Base-by-base conservation (phyloP, 2,797 vertebrate genomes). In the Neosilurus mollespiculum region DNA sequence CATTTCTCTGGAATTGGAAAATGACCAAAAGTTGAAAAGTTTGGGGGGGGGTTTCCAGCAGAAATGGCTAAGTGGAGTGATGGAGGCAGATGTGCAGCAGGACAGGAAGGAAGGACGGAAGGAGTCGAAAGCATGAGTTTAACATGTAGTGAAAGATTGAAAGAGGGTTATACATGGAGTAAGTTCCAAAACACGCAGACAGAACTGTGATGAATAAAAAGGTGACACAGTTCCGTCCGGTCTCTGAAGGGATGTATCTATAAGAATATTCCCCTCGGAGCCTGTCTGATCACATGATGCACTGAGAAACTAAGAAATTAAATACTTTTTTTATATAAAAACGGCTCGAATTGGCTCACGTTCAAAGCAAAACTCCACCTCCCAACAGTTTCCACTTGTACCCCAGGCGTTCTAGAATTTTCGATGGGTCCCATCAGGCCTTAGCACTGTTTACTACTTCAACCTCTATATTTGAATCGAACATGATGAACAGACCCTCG, bases 21-120 rank as follows among this genome's bases (percentile, higher is more conserved):
- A 76, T 59, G 73, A 76, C 20, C 0, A 37, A 37, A 9, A 18
- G 3, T 20, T 81, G 80, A 78, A 65, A 76, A 30, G 37, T 15
- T 26, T 7, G 79, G 16, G 49, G 14, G 54, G 43, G 34, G 8
- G 26, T n/a, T n/a, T n/a, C n/a, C n/a, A 54, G 37, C 54, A 20
- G 16, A 43, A 65, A 66, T 6, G 58, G 24, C 5, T 34, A 37
- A 18, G 0, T 11, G 8, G 70, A 77, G 24, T 9, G 0, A 81
- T 43, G 24, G 49, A 56, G 79, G 81, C 59, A 78, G 69, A 80
- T 77, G 79, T 78, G 80, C 56, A 9, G 24, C 37, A 81, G 9
- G 78, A 59, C 70, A 59, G 78, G 62, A 64, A 84, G 83, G 71
- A 81, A 76, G 81, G 51, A 84, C 80, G 69, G 16, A 66, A 26